Evolutionary conservation across 53 echinoderm and acorn worm genomes (phyloP), one percentile per base, ranked within the genome.

Genomic region (Crossaster papposus): DNA sequence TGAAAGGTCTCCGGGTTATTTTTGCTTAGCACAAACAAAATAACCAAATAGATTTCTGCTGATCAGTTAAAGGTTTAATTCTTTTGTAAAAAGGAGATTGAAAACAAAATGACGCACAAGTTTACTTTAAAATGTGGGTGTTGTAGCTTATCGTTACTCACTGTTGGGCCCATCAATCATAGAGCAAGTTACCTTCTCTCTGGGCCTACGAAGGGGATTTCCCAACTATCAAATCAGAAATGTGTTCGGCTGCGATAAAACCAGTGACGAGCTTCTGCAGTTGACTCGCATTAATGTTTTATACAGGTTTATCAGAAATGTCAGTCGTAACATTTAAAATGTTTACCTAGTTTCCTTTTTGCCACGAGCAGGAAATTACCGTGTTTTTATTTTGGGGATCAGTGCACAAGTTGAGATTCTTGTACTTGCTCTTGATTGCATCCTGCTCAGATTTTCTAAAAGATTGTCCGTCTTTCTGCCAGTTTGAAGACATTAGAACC

Each of bases 231-330:
- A 1, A 55, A 55, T 36, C 62, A 24, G 30, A 86, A 86, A 86
- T 86, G 86, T 86, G 86, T 8, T 37, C 29, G 22, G 36, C 72
- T 33, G 36, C 30, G 86, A 86, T 86, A 86, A 76, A 58, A 55
- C 30, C 52, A 9, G 75, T 76, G 54, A 55, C 14, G 55, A 23
- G 76, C 36, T 71, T 85, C 50, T 50, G 71, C 85, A 29, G 30
- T 72, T 72, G 4, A 31, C 58, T 54, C 34, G 58, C 72, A 55
- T 58, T 75, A 58, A 86, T 86, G 86, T 86, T 86, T 86, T 75
- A 86, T 86, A 33, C 75, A 58, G 22, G 77, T 76, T 77, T 86
- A 62, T 86, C 86, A 35, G 54, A 62, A 55, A 74, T 74, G 34
- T n/a, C 38, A 64, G 70, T 68, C 65, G 65, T 37, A 83, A 83